Percentiles rank a stretch among this genome's conserved stretches.
Conservation (phyloP, 2,888 invertebrate genomes). For the Dolomedes plantarius region DNA sequence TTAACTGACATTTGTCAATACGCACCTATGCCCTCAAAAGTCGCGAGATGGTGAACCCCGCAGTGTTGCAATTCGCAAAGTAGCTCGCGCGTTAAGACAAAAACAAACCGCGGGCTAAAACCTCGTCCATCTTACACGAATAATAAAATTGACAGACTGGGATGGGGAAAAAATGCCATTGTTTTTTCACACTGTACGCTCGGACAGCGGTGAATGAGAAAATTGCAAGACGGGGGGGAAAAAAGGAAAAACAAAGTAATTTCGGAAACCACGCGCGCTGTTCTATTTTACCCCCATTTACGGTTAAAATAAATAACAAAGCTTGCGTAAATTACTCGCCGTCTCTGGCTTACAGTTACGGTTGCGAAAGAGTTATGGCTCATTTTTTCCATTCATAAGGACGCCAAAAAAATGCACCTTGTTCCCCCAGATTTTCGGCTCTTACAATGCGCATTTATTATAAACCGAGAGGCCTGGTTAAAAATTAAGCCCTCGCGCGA, state of each 20-base stretch:
- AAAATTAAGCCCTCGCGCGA: slow-evolving; percentile 1
- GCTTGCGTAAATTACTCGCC: background rate
- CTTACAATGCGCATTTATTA: background rate
- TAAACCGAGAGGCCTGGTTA: background rate
- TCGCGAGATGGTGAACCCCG: too few relatives aligned
- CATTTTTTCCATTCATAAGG: background rate
- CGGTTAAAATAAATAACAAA: background rate
- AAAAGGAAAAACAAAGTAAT: background rate
- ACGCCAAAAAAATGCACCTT: too few relatives aligned
- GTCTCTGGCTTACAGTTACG: background rate
- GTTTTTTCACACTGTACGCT: too few relatives aligned
- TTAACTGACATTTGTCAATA: too few relatives aligned
- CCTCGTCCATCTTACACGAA: too few relatives aligned
- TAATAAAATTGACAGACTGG: too few relatives aligned
- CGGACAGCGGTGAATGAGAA: background rate
- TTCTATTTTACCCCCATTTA: background rate
- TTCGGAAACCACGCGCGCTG: background rate
- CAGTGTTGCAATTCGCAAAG: too few relatives aligned
- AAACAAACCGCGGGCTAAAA: too few relatives aligned
- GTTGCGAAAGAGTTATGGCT: background rate
- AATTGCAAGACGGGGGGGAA: too few relatives aligned
- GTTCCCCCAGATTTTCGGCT: background rate
- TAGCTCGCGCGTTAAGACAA: too few relatives aligned
- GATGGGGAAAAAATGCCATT: too few relatives aligned
- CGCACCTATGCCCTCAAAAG: too few relatives aligned